phyloP scores from a whole-genome alignment of 2,797 vertebrate genomes.

The Loris lydekkerianus region DNA sequence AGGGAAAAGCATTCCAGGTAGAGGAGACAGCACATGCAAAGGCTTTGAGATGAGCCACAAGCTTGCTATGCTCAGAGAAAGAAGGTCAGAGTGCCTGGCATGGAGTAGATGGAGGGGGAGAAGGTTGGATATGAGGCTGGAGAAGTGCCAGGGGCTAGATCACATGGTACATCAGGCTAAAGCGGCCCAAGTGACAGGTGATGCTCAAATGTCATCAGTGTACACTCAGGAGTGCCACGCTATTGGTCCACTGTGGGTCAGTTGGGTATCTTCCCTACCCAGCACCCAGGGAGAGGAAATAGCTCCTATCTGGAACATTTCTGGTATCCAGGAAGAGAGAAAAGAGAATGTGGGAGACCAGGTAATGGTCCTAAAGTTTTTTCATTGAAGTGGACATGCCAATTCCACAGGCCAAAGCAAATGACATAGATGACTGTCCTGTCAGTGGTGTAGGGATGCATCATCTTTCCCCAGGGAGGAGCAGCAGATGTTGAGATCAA shows the following conservation, averaged over 20 bases:
- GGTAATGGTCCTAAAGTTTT: background rate
- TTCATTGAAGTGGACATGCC: background rate
- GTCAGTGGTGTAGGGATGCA: rapidly evolving
- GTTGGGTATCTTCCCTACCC: background rate
- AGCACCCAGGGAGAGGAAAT: no score
- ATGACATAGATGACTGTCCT: background rate
- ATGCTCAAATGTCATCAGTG: background rate
- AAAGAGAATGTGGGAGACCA: background rate
- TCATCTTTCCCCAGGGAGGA: background rate
- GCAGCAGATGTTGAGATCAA: background rate
- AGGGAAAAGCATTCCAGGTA: background rate
- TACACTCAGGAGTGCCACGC: background rate
- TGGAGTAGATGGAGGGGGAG: background rate
- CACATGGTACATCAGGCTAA: background rate
- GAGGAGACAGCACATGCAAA: background rate
- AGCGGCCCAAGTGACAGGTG: background rate
- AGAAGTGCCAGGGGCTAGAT: background rate
- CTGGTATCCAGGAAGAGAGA: background rate
- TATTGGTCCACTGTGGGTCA: background rate
- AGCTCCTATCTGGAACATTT: background rate
- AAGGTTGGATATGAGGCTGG: background rate
- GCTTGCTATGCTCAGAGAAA: background rate
- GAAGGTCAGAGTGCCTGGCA: background rate
- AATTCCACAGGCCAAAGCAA: background rate
- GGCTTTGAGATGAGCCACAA: background rate